These are phyloP conservation scores for Idaea straminata DNA, from an alignment of 2,888 invertebrate genomes.

Conservation along the genomic window DNA sequence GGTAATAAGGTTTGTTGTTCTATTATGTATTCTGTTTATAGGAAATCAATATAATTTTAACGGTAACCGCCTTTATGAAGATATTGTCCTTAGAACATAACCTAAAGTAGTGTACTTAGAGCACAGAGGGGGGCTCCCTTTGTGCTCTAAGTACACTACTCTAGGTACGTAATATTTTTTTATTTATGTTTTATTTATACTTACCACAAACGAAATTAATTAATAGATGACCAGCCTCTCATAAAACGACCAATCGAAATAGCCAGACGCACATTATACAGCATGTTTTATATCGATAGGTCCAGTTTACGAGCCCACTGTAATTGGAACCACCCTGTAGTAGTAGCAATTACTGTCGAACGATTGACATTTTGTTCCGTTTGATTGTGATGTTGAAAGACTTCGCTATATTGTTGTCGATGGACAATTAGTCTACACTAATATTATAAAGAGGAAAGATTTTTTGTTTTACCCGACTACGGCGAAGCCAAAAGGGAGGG, in stretches of 20 bases:
- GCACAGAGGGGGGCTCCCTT: no score
- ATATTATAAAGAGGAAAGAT: neutral
- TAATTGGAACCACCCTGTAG: slow-evolving; percentile 54
- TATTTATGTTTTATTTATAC: neutral
- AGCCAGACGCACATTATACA: slow-evolving; percentile 26
- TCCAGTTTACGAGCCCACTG: slow-evolving; percentile 51
- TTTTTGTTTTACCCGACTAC: no score
- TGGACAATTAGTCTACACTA: neutral
- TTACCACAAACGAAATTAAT: neutral
- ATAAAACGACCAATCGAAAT: slow-evolving; percentile 13
- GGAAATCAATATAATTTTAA: no score
- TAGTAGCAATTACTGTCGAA: slow-evolving; percentile 9
- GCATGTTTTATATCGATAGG: slow-evolving; percentile 55
- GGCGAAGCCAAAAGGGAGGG: no score
- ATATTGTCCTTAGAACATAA: no score
- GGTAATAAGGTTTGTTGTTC: no score
- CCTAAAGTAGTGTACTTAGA: no score
- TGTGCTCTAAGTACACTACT: no score
- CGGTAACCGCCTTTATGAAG: no score
- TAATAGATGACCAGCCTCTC: neutral
- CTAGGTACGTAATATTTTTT: no score
- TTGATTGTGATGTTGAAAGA: neutral
- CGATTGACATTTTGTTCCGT: neutral
- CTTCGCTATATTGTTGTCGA: neutral
- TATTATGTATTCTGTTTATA: no score